Evolutionary conservation across 23 tunicate species (phyloP), one percentile per base, ranked within the genome.

Genomic region (Aplidium turbinatum): DNA sequence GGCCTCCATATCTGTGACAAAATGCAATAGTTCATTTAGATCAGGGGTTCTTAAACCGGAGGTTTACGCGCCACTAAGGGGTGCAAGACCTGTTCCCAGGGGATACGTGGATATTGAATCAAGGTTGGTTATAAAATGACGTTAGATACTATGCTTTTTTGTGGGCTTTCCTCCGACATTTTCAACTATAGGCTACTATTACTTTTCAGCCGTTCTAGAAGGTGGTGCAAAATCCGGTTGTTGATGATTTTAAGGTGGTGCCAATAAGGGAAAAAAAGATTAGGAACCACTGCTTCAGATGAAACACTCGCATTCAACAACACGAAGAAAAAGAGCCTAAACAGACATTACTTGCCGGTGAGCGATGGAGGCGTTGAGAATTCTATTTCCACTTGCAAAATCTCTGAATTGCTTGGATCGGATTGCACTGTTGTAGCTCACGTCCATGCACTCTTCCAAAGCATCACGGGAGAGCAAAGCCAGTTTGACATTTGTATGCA

Each of bases 1-100:
- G 85, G n/a, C 93, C 93, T 22, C 93, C 85, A 64, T 86, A 86
- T 27, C 93, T 78, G 23, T 18, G 4, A 54, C 22, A 13, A 54
- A 54, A 13, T 25, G 21, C 61, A 54, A 54, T 16, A 54, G 21
- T 25, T 13, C 21, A 13, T 16, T 54, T 54, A 54, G 6, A 16
- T 5, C 61, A 54, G 6, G 21, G 21, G 6, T 5, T 5, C n/a
- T 54, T 20, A 54, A n/a, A n/a, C n/a, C n/a, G n/a, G n/a, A n/a
- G n/a, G n/a, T n/a, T n/a, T n/a, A n/a, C n/a, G n/a, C n/a, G n/a
- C n/a, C n/a, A n/a, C n/a, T n/a, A n/a, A n/a, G n/a, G n/a, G n/a
- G n/a, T n/a, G n/a, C n/a, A n/a, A n/a, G n/a, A n/a, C n/a, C n/a
- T n/a, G n/a, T n/a, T n/a, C n/a, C n/a, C n/a, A n/a, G n/a, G n/a